Evolutionary conservation across 30 jellyfish, hydroid and myxozoan genomes (phyloP), one percentile per base, ranked within the genome.

Genomic region (Haliclystus octoradiatus): DNA sequence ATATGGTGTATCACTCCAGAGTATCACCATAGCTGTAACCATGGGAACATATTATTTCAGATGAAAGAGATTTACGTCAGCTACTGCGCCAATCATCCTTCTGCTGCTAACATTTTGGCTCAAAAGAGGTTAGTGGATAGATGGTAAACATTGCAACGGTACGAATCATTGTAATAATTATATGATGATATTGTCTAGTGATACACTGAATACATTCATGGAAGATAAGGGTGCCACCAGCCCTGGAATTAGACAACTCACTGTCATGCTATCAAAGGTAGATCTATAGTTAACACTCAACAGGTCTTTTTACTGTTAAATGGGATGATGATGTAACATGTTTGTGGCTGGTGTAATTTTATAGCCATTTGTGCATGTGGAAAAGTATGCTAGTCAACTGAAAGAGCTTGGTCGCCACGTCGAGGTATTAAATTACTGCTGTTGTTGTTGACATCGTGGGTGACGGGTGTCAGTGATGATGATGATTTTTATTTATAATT

Each of bases 331-430:
- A 0, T 26, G 70, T 32, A 0, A 61, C 14, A 25, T 25, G 31
- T 7, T 1, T 1, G 1, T 23, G n/a, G n/a, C n/a, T 46, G 12
- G n/a, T 46, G 12, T 9, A 46, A 9, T 46, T 57, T 68, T 46
- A 0, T 53, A 88, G 97, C 97, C 97, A 12, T 88, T 88, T 53
- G 88, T 88, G 2, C 93, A 71, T 49, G 82, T 88, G 1, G 97
- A 88, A 67, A 88, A 88, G 50, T 88, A 88, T 66, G 87, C 95
- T 12, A 81, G 84, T 65, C 97, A 81, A 67, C 66, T 88, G 26
- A 88, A 80, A 69, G 97, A 88, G 52, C 71, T 88, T 30, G 97
- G 74, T 27, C 63, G 95, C 25, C 97, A 88, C 51, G 81, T 88
- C 25, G 88, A 88, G 94, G 97, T 88, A 71, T 3, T 28, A 69